These are phyloP conservation scores for Allolobophora icterica DNA, from an alignment of 2,888 invertebrate species.

Conservation along the genomic window DNA sequence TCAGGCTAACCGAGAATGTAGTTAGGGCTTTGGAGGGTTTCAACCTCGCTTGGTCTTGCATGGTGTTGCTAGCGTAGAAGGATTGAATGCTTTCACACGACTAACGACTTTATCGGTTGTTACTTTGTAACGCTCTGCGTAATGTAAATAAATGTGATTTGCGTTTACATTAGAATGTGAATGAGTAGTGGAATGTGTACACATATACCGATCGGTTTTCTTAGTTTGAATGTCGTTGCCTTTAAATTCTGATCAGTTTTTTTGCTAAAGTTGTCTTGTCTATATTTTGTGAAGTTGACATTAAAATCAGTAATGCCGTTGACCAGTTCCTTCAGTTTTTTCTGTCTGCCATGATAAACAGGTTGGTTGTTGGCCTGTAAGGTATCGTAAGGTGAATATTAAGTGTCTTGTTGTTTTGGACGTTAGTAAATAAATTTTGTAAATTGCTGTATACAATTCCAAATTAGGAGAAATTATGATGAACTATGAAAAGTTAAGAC, in stretches of 20 bases:
- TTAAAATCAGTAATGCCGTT: not conserved
- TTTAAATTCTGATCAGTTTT: not conserved
- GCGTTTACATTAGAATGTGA: not conserved
- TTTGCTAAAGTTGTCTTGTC: not conserved
- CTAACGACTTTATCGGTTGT: not conserved
- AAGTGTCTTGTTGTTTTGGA: not conserved
- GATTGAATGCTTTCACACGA: not conserved
- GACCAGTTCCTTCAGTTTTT: not conserved
- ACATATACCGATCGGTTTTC: not conserved
- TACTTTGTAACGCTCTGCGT: not conserved
- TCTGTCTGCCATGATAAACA: not conserved
- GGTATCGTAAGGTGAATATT: too few species aligned
- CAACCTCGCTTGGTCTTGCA: not conserved
- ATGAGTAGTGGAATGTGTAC: not conserved
- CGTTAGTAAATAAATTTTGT: too few species aligned
- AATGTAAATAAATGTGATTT: not conserved
- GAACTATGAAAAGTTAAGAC: not conserved
- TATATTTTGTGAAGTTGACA: constrained; percentile 12
- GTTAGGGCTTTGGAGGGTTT: not conserved
- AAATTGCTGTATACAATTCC: too few species aligned
- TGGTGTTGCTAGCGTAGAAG: not conserved
- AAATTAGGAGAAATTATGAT: too few species aligned
- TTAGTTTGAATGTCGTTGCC: not conserved
- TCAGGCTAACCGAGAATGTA: not conserved
- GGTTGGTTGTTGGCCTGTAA: not conserved